These are phyloP conservation scores for Xenopus laevis DNA, from an alignment of 2,113 vertebrate species.

Conservation along the genomic window DNA sequence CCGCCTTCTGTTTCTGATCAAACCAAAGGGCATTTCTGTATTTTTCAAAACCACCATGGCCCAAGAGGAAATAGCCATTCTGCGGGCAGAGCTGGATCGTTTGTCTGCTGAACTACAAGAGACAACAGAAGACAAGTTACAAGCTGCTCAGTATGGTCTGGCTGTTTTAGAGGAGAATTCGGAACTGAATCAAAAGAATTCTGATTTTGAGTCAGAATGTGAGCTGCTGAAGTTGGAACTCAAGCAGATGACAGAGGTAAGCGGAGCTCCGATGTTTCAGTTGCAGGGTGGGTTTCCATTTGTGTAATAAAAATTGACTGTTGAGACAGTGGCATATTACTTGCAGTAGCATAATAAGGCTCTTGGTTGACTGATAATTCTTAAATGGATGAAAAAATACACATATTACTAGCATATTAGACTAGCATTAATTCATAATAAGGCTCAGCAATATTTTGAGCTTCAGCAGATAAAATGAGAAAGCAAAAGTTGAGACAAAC, in stretches of 20 bases:
- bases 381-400: neutral
- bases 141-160: conserved; percentile 78
- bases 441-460: no score
- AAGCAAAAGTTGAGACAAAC: no score
- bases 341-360: no score
- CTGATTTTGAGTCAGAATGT: conserved; percentile 72
- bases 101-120: conserved; percentile 74
- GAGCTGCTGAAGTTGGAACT: conserved; percentile 68
- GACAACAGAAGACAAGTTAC: conserved; percentile 76
- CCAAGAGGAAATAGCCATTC: conserved; percentile 38
- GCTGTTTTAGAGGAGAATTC: conserved; percentile 77
- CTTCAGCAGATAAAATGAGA: no score
- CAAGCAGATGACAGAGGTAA: conserved; percentile 73
- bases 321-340: no score
- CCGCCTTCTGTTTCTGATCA: no score
- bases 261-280: neutral
- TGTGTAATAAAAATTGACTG: no score
- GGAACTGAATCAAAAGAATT: conserved; percentile 65
- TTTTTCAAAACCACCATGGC: neutral
- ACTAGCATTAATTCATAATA: no score
- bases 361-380: neutral
- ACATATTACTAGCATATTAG: no score
- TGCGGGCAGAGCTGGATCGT: conserved; percentile 67
- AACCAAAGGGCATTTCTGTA: no score
- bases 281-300: no score